Evolutionary conservation across 1,140 invertebrate species (phyloP), one percentile per base, ranked within the genome.

Genomic region (Sinella curviseta): DNA sequence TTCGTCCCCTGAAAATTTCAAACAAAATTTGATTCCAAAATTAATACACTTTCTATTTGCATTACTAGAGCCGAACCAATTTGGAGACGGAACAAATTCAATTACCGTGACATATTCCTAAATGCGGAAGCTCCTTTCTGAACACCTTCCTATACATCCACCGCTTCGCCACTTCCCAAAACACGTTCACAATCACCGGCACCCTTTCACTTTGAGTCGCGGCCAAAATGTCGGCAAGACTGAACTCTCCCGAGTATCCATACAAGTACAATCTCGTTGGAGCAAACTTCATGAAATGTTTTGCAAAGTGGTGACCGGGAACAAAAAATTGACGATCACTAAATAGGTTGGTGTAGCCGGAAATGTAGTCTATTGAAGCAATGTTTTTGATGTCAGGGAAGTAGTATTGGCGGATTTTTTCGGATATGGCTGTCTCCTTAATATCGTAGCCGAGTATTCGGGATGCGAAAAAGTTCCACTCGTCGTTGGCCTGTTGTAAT

Each of bases 71-170:
- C n/a, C n/a, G n/a, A n/a, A n/a, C n/a, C n/a, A n/a, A n/a, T n/a
- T n/a, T n/a, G n/a, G n/a, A n/a, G n/a, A n/a, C n/a, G n/a, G n/a
- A n/a, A n/a, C n/a, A n/a, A n/a, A n/a, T n/a, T n/a, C n/a, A n/a
- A n/a, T n/a, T 65, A 65, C 30, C 70, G 70, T 74, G 70, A 28
- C 70, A 74, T 33, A 74, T 30, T 33, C 70, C 70, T 16, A 36
- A 24, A 74, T 74, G 70, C 2, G 70, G 70, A 34, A 74, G 4
- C 12, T 74, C 31, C 4, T 34, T 2, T 20, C 70, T 28, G 12
- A 74, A 36, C 4, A 74, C 70, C 4, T 24, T 12, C 8, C 34
- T 36, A 16, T 28, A 34, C 12, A 74, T 12, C 70, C 70, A 74
- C 8, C 70, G 30, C 17, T 20, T 36, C 4, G 8, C 14, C 24